Conservation (phyloP, 2,797 vertebrate genomes). For the Chiroxiphia lanceolata region DNA sequence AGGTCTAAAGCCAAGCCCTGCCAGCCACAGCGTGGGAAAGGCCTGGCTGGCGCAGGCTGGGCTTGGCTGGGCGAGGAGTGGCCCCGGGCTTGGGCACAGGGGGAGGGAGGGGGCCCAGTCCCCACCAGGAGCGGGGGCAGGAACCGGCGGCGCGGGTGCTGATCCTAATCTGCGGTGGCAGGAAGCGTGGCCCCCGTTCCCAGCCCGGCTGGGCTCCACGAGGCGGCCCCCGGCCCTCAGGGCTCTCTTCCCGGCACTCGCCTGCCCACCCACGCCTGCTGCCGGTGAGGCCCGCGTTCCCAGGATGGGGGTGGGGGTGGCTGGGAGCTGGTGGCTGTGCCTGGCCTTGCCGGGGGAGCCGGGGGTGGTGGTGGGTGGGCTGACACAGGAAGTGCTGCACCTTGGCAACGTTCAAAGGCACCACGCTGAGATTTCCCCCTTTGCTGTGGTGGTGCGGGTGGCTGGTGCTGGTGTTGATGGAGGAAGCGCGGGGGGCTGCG, state of each 20-base stretch:
- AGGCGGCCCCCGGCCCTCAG: constrained; percentile 31
- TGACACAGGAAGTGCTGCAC: not conserved
- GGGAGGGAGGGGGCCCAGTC: constrained; percentile 52
- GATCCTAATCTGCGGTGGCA: constrained; percentile 54
- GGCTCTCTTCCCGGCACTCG: not conserved
- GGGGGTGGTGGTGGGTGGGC: not conserved
- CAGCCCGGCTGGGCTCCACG: not conserved
- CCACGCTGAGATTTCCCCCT: constrained; percentile 56
- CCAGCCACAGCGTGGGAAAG: constrained; percentile 43
- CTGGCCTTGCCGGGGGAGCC: not conserved
- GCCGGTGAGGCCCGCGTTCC: not conserved
- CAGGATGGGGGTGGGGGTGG: not conserved
- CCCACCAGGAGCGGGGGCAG: constrained; percentile 48
- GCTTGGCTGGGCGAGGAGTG: constrained; percentile 58
- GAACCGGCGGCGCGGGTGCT: constrained; percentile 39
- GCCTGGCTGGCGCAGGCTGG: constrained; percentile 31
- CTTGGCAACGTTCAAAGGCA: constrained; percentile 7
- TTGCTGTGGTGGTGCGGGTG: constrained; percentile 11
- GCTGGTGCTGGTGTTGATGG: not conserved
- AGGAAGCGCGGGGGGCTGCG: not conserved
- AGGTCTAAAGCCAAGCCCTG: not conserved
- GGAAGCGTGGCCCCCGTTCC: constrained; percentile 52
- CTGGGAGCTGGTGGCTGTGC: not conserved
- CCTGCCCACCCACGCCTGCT: not conserved
- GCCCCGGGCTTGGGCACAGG: constrained; percentile 68